These are phyloP conservation scores for Anarhynchus alexandrinus DNA, from an alignment of 2,113 vertebrate species.

Conservation along the genomic window DNA sequence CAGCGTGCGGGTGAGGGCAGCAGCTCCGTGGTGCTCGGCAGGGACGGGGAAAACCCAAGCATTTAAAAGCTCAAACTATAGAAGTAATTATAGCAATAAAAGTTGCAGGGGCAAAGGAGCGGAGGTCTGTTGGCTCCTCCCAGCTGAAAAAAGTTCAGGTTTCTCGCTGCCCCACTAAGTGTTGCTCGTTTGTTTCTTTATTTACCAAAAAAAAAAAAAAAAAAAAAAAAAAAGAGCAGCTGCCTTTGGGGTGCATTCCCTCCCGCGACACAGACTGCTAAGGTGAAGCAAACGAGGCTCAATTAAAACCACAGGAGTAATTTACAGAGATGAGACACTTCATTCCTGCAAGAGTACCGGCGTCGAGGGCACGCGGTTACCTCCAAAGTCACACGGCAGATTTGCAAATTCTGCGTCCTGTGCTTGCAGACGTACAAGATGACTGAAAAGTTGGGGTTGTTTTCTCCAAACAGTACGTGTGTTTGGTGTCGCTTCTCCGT, in stretches of 20 bases:
- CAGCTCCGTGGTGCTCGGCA: not conserved
- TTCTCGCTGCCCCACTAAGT: not conserved
- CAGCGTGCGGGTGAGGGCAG: not conserved
- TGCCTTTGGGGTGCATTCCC: not conserved
- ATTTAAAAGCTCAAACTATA: not conserved
- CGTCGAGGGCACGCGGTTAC: not conserved
- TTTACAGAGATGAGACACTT: not conserved
- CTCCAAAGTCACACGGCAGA: not conserved
- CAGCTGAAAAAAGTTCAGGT: not conserved
- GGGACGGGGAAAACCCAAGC: not conserved
- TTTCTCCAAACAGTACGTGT: accelerated
- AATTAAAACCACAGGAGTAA: not conserved
- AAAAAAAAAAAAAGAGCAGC: not conserved
- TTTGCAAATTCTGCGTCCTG: not conserved
- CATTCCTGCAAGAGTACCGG: not conserved
- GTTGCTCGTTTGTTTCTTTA: not conserved
- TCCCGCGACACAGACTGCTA: not conserved
- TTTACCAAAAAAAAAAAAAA: not conserved
- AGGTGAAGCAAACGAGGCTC: not conserved
- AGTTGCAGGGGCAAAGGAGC: not conserved
- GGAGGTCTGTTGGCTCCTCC: not conserved
- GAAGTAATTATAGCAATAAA: not conserved
- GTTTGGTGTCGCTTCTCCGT: not conserved
- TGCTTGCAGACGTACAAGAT: not conserved
- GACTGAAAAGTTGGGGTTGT: not conserved